Evolutionary conservation across 2,888 invertebrate species (phyloP).

Genomic region (Nemotelus pantherinus): DNA sequence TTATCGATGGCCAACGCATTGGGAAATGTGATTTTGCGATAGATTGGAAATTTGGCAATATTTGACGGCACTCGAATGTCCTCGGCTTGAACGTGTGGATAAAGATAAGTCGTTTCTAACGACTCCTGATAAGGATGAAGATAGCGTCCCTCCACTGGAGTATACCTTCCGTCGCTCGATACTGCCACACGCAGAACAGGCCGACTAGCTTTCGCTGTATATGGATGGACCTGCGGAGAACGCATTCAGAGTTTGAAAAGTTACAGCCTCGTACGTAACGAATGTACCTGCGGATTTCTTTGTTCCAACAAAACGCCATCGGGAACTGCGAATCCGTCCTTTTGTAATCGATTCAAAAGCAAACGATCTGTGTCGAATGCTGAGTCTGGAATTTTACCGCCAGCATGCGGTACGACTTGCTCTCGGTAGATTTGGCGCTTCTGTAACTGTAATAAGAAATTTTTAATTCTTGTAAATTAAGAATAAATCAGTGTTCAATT

Average conservation of each 20-base stretch:
- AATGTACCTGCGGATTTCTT: slow-evolving; percentile 62
- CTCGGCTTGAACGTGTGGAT: slow-evolving; percentile 64
- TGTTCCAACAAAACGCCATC: slow-evolving; percentile 70
- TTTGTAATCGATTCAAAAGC: slow-evolving; percentile 70
- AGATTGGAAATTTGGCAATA: slow-evolving; percentile 57
- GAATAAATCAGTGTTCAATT: not conserved
- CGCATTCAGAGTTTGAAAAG: not conserved
- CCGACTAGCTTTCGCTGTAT: slow-evolving; percentile 59
- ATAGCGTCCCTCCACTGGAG: slow-evolving; percentile 66
- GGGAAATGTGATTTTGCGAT: slow-evolving; percentile 59
- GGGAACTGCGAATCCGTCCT: slow-evolving; percentile 70
- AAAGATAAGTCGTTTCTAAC: slow-evolving; percentile 71
- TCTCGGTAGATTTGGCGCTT: slow-evolving; percentile 74
- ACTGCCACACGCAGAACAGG: slow-evolving; percentile 65
- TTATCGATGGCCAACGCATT: slow-evolving; percentile 56
- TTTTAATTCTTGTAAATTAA: not conserved
- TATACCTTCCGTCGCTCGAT: slow-evolving; percentile 68
- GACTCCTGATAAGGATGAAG: slow-evolving; percentile 63
- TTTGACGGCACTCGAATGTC: slow-evolving; percentile 53
- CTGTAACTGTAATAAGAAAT: slow-evolving; percentile 59
- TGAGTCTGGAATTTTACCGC: slow-evolving; percentile 73
- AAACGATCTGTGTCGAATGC: slow-evolving; percentile 71
- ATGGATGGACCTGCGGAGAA: slow-evolving; percentile 60
- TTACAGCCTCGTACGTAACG: not conserved
- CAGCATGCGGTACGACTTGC: slow-evolving; percentile 70